These are phyloP conservation scores for Nasonia oneida DNA, from an alignment of 2,888 invertebrate species.

Conservation along the genomic window DNA sequence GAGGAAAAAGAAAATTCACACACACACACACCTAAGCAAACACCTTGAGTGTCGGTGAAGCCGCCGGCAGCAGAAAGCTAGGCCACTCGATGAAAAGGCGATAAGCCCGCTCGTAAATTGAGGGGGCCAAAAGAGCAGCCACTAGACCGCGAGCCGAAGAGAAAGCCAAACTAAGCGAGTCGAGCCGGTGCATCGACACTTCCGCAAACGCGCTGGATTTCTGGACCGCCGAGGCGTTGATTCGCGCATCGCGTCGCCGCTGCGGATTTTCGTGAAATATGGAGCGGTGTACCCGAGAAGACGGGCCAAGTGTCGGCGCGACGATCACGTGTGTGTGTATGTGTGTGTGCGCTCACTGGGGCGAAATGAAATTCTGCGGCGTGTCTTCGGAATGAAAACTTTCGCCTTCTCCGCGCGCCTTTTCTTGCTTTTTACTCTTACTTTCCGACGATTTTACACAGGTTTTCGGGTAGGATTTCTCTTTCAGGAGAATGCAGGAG, in stretches of 20 bases:
- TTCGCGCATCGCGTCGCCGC: slow-evolving; percentile 45
- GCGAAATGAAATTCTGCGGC: slow-evolving; percentile 68
- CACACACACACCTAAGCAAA: neutral
- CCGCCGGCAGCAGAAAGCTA: slow-evolving; percentile 14
- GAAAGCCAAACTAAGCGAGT: neutral
- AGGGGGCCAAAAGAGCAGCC: neutral
- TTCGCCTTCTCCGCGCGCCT: slow-evolving; percentile 20
- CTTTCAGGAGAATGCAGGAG: neutral
- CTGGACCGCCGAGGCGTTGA: neutral
- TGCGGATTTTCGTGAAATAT: slow-evolving; percentile 66
- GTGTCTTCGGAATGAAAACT: slow-evolving; percentile 63
- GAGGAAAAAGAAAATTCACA: neutral
- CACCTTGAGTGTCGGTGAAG: neutral
- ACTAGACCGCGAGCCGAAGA: neutral
- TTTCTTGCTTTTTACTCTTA: slow-evolving; percentile 18
- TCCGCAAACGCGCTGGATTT: slow-evolving; percentile 42
- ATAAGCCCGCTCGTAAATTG: slow-evolving; percentile 50
- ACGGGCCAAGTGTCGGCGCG: slow-evolving; percentile 57
- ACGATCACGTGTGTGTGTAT: slow-evolving; percentile 21
- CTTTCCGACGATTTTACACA: slow-evolving; percentile 15
- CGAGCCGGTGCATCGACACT: slow-evolving; percentile 40
- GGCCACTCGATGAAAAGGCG: slow-evolving; percentile 54
- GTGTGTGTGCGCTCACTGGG: slow-evolving; percentile 19
- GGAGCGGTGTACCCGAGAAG: slow-evolving; percentile 64
- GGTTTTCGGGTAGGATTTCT: neutral